Base-by-base conservation (phyloP, 2,797 vertebrate genomes). In the Syngnathus acus region DNA sequence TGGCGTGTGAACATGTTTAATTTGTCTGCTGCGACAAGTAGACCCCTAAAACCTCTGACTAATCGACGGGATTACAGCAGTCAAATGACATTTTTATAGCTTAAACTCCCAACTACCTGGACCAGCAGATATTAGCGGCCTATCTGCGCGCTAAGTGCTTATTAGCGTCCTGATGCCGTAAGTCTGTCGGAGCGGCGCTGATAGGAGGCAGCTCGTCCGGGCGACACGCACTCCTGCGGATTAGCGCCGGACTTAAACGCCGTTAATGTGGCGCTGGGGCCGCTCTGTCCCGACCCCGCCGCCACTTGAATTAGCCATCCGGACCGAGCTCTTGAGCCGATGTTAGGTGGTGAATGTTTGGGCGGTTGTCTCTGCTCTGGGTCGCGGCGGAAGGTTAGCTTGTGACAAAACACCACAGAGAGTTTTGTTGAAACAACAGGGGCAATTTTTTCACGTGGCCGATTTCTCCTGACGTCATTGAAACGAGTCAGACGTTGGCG, bases 61-160 rank as follows among this genome's bases (percentile, higher is more conserved):
- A 92, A 91, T 88, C 91, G 88, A 84, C 82, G 80, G 89, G 90
- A 92, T 92, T 92, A 92, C 85, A 84, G 72, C 88, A 81, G 66
- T 79, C 76, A 90, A 91, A 88, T 89, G 83, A 87, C 86, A 89
- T 86, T 87, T 90, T 89, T 90, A 87, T 83, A 72, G 84, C 85
- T 85, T 78, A 84, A 87, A 88, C 79, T 85, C 75, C 81, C 40
- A 78, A 87, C 83, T 87, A 84, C 84, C 84, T 83, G 84, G 79
- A 83, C 86, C 83, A 84, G 78, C 73, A 86, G 89, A 90, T 90
- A 90, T 90, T 90, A 89, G 83, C 83, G 21, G 74, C 83, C 75
- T 90, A 90, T 91, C 89, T 89, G 78, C 74, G 83, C 82, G 82
- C 87, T 86, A 78, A 87, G 82, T 75, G 77, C 90, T 90, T 89